Conservation (phyloP, 2,797 vertebrate species). For the Aplochiton taeniatus region DNA sequence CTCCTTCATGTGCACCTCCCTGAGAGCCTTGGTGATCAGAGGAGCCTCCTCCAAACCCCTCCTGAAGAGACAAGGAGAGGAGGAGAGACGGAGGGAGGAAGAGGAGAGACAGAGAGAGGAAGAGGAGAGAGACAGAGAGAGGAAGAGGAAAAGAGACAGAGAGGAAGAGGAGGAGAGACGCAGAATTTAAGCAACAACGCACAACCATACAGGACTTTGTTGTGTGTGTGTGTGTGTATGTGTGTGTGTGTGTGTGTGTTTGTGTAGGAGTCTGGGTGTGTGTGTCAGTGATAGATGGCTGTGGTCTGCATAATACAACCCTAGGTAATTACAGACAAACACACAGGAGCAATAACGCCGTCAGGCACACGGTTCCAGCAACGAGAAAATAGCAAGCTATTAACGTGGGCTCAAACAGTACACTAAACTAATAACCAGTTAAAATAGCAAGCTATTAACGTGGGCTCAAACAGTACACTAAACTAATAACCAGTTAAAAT, state of each 20-base stretch:
- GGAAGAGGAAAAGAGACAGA: not conserved
- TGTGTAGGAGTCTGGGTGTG: too few relatives aligned
- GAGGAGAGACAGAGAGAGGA: slow-evolving; percentile 10
- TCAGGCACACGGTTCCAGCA: slow-evolving; percentile 50
- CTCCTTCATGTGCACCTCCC: slow-evolving; percentile 84
- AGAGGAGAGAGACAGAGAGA: not conserved
- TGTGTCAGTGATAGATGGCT: slow-evolving; percentile 51
- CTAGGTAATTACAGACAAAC: slow-evolving; percentile 65
- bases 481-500: too few relatives aligned
- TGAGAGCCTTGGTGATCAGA: slow-evolving; percentile 84
- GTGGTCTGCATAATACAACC: slow-evolving; percentile 62
- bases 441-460: not conserved
- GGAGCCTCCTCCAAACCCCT: slow-evolving; percentile 88
- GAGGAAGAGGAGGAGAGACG: not conserved
- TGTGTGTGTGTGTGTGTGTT: not conserved
- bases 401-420: too few relatives aligned
- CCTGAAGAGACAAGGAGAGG: slow-evolving; percentile 62
- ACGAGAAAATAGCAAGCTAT: slow-evolving; percentile 3
- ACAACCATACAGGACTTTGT: not conserved
- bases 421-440: slow-evolving; percentile 10
- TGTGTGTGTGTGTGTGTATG: slow-evolving; percentile 28
- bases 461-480: too few relatives aligned
- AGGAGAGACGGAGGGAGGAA: slow-evolving; percentile 3
- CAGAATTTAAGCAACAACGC: not conserved
- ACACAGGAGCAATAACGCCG: slow-evolving; percentile 50